Conservation (phyloP, 1,140 invertebrate species). For the Magallana angulata region DNA sequence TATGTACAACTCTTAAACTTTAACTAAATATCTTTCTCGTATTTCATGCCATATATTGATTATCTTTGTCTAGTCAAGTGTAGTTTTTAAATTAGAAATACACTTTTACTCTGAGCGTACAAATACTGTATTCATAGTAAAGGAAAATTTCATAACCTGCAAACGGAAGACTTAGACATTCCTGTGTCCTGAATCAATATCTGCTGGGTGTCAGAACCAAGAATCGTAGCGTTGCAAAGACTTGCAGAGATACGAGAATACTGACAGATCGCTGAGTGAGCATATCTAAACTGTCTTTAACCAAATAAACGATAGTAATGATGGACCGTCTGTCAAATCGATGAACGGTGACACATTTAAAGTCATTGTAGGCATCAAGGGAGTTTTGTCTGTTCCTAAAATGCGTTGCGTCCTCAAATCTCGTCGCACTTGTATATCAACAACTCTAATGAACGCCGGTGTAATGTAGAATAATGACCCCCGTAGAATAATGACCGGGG, state of each 20-base stretch:
- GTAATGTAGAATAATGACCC: too few species aligned
- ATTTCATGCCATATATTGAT: too few species aligned
- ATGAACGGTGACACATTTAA: background rate
- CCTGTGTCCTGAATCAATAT: background rate
- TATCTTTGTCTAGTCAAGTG: too few species aligned
- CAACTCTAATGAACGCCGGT: too few species aligned
- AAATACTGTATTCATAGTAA: too few species aligned
- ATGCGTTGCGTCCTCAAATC: background rate
- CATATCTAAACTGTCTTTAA: background rate
- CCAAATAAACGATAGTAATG: background rate
- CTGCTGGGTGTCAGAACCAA: conserved; percentile 1
- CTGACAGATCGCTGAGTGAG: background rate
- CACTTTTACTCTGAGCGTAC: too few species aligned
- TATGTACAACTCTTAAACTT: too few species aligned
- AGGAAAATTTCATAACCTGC: background rate
- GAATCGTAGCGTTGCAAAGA: background rate
- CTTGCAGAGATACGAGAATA: background rate
- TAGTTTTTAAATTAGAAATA: too few species aligned
- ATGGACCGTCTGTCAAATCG: background rate
- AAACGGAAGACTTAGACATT: background rate
- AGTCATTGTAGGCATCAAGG: background rate
- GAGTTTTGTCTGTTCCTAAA: background rate
- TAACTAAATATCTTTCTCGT: too few species aligned
- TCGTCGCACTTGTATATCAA: background rate
- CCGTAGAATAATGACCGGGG: too few species aligned